Base-by-base conservation (phyloP, 2,888 invertebrate genomes). In the Pogonocherus hispidulus region DNA sequence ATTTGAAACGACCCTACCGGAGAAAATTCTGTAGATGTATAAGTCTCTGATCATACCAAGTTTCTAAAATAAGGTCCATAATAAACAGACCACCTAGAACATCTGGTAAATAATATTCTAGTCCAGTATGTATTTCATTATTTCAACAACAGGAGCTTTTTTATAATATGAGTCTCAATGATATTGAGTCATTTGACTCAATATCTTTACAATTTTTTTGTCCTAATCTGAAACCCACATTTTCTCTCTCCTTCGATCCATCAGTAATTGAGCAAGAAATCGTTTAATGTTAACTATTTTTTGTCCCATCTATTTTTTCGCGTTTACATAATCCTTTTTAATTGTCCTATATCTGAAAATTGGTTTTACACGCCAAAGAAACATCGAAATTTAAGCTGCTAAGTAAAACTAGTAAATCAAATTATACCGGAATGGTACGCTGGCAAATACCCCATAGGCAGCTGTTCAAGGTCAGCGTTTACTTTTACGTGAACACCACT, bases 341-440 rank as follows among this genome's bases (percentile, higher is more conserved):
- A 23, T 51, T 20, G 22, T 27, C 51, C 16, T 27, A 16, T n/a
- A 11, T 51, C 27, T 51, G 16, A 16, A 27, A 51, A 8, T 14
- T 27, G 14, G 11, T n/a, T 51, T 51, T 23, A 23, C 11, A 27
- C 14, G 6, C 16, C 6, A 16, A 51, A 20, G 9, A 27, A 51
- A 27, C 19, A 51, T 23, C 51, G 51, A 51, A 23, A 51, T n/a
- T 51, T 51, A 6, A 20, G 19, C 22, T 8, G 16, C 8, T 5
- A 27, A 27, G 27, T 51, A 51, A 16, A 27, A 51, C 27, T 51
- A 51, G 3, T 16, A 51, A 14, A 51, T 41, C 16, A 51, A 51
- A 51, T 51, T 51, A 51, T 51, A 51, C 27, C 16, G n/a, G 27
- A 51, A 51, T 16, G 27, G 27, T 14, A 27, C 51, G 27, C 16